A percentile compares a stretch with the other conserved stretches of the same genome.
Evolutionary conservation across 2,888 invertebrate genomes (phyloP).

Genomic region (Pristionchus arcanus): DNA sequence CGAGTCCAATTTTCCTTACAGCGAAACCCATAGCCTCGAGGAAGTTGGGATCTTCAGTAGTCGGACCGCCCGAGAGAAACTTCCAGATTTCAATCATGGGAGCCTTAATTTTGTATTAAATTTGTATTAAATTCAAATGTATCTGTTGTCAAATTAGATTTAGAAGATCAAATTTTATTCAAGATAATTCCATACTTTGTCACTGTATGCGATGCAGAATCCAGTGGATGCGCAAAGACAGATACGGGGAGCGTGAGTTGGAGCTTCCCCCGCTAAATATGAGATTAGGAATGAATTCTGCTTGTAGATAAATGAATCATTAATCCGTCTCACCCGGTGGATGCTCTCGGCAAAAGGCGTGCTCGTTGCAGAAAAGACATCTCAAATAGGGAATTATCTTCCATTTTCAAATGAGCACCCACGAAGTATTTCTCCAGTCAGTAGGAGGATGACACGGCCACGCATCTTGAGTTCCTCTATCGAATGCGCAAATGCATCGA

Average conservation of each 20-base stretch:
- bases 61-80: conserved; percentile 39
- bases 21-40: conserved; percentile 77
- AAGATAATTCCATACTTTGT: neutral
- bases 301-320: neutral
- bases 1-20: neutral
- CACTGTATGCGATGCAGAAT: conserved; percentile 53
- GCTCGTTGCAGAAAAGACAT: conserved; percentile 35
- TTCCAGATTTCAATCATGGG: conserved; percentile 55
- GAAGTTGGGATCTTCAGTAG: conserved; percentile 63
- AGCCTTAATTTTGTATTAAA: neutral
- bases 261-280: neutral
- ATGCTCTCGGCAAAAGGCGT: conserved; percentile 38
- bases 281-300: neutral
- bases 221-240: conserved; percentile 32
- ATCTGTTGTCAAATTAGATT: neutral
- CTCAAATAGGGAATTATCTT: neutral
- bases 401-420: neutral
- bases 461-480: conserved; percentile 66
- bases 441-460: conserved; percentile 65
- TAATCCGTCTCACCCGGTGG: neutral
- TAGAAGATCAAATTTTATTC: neutral
- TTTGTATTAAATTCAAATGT: neutral
- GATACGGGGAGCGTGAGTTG: neutral
- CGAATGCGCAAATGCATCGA: conserved; percentile 75
- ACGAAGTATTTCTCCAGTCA: conserved; percentile 59